Evolutionary conservation across 2,888 invertebrate species (phyloP).

Genomic region (Perizoma affinitatum): DNA sequence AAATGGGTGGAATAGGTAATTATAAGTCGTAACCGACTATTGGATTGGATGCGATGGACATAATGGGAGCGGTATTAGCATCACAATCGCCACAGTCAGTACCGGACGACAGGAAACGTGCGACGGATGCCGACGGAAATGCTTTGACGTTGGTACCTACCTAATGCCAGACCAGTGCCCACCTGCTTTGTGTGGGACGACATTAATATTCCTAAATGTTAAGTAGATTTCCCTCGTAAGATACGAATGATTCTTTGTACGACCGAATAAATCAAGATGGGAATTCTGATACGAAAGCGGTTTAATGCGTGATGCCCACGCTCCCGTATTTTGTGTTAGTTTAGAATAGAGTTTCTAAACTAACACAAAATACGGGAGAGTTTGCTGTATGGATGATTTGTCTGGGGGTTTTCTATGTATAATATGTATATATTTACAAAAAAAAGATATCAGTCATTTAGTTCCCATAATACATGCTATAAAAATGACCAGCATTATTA

Average conservation of each 20-base stretch:
- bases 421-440: too few relatives aligned
- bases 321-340: constrained; percentile 25
- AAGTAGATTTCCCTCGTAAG: constrained; percentile 18
- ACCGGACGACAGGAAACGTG: constrained; percentile 44
- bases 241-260: constrained; percentile 14
- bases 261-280: constrained; percentile 28
- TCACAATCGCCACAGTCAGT: constrained; percentile 49
- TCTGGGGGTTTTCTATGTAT: too few relatives aligned
- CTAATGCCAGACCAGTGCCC: constrained; percentile 34
- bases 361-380: too few relatives aligned
- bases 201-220: constrained; percentile 32
- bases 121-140: constrained; percentile 35
- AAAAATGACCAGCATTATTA: too few relatives aligned
- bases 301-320: constrained; percentile 32
- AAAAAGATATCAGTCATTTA: too few relatives aligned
- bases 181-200: constrained; percentile 34
- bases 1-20: constrained; percentile 36
- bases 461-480: too few relatives aligned
- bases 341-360: too few relatives aligned
- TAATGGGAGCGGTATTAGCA: constrained; percentile 65
- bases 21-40: constrained; percentile 40
- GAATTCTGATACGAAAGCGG: constrained; percentile 25
- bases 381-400: too few relatives aligned
- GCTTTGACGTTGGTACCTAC: constrained; percentile 35
- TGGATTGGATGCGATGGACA: constrained; percentile 48